These are phyloP conservation scores for Scolopax mira DNA, from an alignment of 2,113 vertebrate genomes.

Conservation along the genomic window DNA sequence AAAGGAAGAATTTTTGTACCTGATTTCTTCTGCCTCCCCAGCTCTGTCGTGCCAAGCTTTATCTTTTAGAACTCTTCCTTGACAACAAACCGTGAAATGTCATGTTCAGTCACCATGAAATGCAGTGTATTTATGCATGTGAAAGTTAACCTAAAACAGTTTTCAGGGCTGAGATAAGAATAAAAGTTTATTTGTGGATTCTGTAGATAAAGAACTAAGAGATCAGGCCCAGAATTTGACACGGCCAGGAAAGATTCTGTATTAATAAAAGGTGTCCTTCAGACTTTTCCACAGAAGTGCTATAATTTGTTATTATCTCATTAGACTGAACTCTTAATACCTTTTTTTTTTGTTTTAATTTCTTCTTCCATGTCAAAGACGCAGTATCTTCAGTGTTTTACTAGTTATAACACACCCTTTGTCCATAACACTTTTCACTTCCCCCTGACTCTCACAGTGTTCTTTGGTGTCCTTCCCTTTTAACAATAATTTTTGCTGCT, in stretches of 20 bases:
- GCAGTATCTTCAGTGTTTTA: not conserved
- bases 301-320: not conserved
- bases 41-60: not conserved
- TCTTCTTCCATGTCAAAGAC: not conserved
- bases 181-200: not conserved
- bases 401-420: not conserved
- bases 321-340: not conserved
- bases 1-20: not conserved
- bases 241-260: not conserved
- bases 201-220: not conserved
- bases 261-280: not conserved
- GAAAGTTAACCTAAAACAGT: not conserved
- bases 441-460: not conserved
- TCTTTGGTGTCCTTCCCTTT: not conserved
- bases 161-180: not conserved
- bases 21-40: not conserved
- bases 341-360: not conserved
- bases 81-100: not conserved
- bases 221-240: not conserved
- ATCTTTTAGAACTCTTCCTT: not conserved
- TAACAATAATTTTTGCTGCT: not conserved
- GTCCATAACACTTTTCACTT: not conserved
- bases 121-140: not conserved
- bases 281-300: not conserved
- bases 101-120: not conserved